Evolutionary conservation across 2,888 invertebrate species (phyloP).

Genomic region (Phasia obesa): DNA sequence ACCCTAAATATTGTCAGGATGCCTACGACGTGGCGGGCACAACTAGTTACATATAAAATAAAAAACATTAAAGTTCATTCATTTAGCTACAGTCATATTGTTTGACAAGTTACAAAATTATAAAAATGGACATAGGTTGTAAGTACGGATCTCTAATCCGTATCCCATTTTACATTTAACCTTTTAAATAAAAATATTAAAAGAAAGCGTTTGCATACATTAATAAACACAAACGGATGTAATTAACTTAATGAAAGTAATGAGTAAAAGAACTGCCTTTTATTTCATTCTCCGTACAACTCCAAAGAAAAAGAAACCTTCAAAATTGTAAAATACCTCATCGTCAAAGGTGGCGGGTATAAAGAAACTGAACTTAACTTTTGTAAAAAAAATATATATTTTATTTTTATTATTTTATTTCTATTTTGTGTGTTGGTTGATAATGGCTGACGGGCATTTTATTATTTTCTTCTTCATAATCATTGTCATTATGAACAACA

Average conservation of each 20-base stretch:
- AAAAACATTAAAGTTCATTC: too few relatives aligned
- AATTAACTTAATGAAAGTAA: conserved; percentile 28
- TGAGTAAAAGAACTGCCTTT: neutral
- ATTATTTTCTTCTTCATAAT: conserved; percentile 73
- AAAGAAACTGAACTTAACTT: conserved; percentile 24
- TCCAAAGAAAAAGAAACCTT: neutral
- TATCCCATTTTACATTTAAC: too few relatives aligned
- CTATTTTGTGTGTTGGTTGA: conserved; percentile 63
- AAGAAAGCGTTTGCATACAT: neutral
- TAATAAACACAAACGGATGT: conserved; percentile 7
- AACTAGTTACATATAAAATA: too few relatives aligned
- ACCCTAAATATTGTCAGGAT: too few relatives aligned
- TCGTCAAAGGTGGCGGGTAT: conserved; percentile 26
- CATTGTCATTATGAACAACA: conserved; percentile 72
- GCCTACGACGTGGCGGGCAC: too few relatives aligned
- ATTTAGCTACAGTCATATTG: too few relatives aligned
- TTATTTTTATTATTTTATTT: conserved; percentile 57
- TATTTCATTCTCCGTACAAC: neutral
- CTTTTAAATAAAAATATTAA: too few relatives aligned
- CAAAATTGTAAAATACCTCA: conserved; percentile 11
- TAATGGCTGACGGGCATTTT: conserved; percentile 70
- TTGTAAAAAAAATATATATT: conserved; percentile 4
- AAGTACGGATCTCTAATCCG: too few relatives aligned
- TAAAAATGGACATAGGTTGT: too few relatives aligned
- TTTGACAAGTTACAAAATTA: too few relatives aligned